A percentile compares a stretch with the other conserved stretches of the same genome.
Conservation (phyloP, 2,888 invertebrate species). For the Baccha elongata region DNA sequence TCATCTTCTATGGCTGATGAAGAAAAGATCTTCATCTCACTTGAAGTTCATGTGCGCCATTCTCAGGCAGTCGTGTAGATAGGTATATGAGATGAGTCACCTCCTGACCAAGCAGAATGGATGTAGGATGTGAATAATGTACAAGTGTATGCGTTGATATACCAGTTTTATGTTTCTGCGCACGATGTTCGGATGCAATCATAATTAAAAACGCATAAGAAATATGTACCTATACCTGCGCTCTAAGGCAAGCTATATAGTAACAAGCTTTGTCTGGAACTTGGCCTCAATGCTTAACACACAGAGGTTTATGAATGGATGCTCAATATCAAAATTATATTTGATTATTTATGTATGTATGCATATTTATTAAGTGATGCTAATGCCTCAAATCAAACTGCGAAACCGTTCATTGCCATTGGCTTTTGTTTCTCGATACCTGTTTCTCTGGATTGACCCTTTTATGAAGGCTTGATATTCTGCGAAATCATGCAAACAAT, state of each 20-base stretch:
- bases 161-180: conserved; percentile 45
- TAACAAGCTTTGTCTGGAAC: conserved; percentile 14
- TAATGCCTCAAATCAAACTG: conserved; percentile 10
- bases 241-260: not conserved
- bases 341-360: too few species aligned
- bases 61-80: conserved; percentile 5
- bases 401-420: conserved; percentile 46
- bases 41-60: conserved; percentile 35
- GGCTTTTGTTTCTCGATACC: conserved; percentile 35
- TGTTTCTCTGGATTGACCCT: conserved; percentile 52
- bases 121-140: conserved; percentile 35
- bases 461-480: conserved; percentile 27
- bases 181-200: conserved; percentile 45
- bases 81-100: conserved; percentile 48
- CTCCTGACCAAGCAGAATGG: not conserved
- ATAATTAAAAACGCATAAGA: conserved; percentile 62
- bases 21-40: conserved; percentile 38
- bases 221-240: conserved; percentile 21
- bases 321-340: not conserved
- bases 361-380: conserved; percentile 27
- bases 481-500: conserved; percentile 1
- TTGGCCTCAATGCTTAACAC: conserved; percentile 9
- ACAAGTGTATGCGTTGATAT: conserved; percentile 24
- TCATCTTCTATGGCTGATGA: conserved; percentile 13
- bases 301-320: not conserved